phyloP scores from a whole-genome alignment of 2,797 vertebrate species.

The Knipowitschia caucasica region DNA sequence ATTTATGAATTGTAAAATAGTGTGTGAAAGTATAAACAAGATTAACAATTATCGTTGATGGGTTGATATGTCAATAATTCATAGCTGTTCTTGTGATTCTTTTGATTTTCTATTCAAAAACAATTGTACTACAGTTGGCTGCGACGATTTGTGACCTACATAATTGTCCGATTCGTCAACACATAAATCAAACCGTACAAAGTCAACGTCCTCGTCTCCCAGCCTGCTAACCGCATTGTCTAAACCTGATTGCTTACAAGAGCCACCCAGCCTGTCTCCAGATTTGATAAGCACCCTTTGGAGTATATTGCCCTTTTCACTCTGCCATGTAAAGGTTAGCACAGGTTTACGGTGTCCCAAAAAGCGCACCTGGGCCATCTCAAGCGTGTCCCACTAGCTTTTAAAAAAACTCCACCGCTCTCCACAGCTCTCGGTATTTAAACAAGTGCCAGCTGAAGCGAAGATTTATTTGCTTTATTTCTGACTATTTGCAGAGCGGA shows the following conservation, averaged over 20 bases:
- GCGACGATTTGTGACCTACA: too few species aligned
- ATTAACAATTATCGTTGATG: too few species aligned
- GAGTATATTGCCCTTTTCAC: slow-evolving; percentile 17
- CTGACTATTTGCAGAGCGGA: slow-evolving; percentile 19
- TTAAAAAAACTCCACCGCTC: slow-evolving; percentile 32
- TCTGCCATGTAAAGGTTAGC: slow-evolving; percentile 42
- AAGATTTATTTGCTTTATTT: slow-evolving; percentile 46
- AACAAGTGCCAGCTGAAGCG: slow-evolving; percentile 29
- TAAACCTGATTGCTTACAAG: slow-evolving; percentile 13
- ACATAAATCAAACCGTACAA: too few species aligned
- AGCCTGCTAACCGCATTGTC: slow-evolving; percentile 8
- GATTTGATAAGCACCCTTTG: slow-evolving; percentile 23
- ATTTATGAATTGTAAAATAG: too few species aligned
- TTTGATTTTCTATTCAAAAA: too few species aligned
- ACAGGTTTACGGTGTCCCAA: slow-evolving; percentile 46
- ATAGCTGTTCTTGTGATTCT: too few species aligned
- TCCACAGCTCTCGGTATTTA: slow-evolving; percentile 38
- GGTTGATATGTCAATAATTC: too few species aligned
- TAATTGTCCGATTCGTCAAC: too few species aligned
- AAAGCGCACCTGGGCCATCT: slow-evolving; percentile 56
- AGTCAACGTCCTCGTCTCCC: neutral
- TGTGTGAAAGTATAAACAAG: too few species aligned
- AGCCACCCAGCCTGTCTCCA: slow-evolving; percentile 10
- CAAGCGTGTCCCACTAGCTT: slow-evolving; percentile 8
- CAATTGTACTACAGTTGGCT: too few species aligned